Evolutionary conservation across 1,140 invertebrate genomes (phyloP), one percentile per base, ranked within the genome.

Genomic region (Eumaeus atala): DNA sequence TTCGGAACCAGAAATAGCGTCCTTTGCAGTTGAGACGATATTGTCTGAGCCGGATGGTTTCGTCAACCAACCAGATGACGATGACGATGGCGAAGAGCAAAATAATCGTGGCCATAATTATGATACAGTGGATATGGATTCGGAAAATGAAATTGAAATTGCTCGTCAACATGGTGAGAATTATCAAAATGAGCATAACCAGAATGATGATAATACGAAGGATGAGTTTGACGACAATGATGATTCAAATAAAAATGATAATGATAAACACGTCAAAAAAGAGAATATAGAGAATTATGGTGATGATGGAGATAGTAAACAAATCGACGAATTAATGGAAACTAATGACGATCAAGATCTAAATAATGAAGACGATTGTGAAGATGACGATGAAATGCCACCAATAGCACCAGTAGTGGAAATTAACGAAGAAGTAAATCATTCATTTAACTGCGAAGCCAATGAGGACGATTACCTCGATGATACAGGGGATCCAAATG

Each of bases 21-120:
- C 79, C 11, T 87, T 87, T 52, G 86, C 87, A 74, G 87, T 88
- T 18, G 87, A 88, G 66, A 64, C 86, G 47, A 88, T 88, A 51
- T 56, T 88, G 34, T 78, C 84, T 0, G 87, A 87, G 56, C 84
- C 86, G 0, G 81, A 86, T 57, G 70, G 58, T 9, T 83, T 70
- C 66, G 54, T 62, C 4, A 68, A 78, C 50, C 70, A 75, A 38
- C 59, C 65, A 21, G 64, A 70, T 12, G 79, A 81, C 0, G 80
- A 74, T 21, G 77, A 80, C 12, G 75, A 73, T 37, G 72, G 60
- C 36, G 74, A 75, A 12, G 61, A 62, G 33, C 64, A 70, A 12
- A 77, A 70, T 48, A 74, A 78, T 64, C 77, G 81, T 57, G 67
- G 60, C 42, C 78, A 77, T 42, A 68, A 79, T 58, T 85, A 85